Base-by-base conservation (phyloP, 2,888 invertebrate genomes). In the Melieria crassipennis region DNA sequence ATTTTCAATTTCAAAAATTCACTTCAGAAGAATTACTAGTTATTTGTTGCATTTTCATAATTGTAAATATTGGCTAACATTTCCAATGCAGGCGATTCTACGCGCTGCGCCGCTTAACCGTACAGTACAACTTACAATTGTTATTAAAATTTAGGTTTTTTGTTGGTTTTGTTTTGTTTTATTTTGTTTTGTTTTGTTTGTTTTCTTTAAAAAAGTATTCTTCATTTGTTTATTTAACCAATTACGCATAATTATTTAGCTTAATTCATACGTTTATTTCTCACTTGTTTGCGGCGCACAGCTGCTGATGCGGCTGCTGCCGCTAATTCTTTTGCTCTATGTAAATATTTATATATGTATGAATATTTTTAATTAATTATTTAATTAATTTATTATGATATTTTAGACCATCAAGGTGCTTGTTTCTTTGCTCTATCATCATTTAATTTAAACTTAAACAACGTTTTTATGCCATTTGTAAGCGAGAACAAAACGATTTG, bases 321-420 rank as follows among this genome's bases (percentile, higher is more conserved):
- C 30, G 30, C 30, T 30, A 30, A 30, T 30, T 30, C 30, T 30
- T 30, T 30, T 30, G 30, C 30, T 70, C 48, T 73, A 70, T 71
- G 57, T 71, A 66, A 66, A 63, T 72, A 71, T 67, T 30, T 58
- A 67, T 47, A 16, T 60, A 67, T 67, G 30, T 55, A 62, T 56
- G 16, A 57, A 57, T 57, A 57, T 57, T 57, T 9, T 30, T 57
- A 69, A 64, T 42, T 65, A 11, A 45, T 52, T 68, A 56, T 30
- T n/a, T 57, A 67, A 50, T 30, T 30, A 30, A 30, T 30, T 30
- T 30, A 16, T 57, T 13, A 47, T 70, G 42, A 65, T 70, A 70
- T 70, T 70, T 70, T 65, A 42, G 45, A 70, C 70, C 70, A 65
- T 70, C 70, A 65, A 65, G 70, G 70, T 70, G 45, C 65, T 70